Base-by-base conservation (phyloP, 92 coral and sea anemone species). In the Parazoanthus atlanticus region DNA sequence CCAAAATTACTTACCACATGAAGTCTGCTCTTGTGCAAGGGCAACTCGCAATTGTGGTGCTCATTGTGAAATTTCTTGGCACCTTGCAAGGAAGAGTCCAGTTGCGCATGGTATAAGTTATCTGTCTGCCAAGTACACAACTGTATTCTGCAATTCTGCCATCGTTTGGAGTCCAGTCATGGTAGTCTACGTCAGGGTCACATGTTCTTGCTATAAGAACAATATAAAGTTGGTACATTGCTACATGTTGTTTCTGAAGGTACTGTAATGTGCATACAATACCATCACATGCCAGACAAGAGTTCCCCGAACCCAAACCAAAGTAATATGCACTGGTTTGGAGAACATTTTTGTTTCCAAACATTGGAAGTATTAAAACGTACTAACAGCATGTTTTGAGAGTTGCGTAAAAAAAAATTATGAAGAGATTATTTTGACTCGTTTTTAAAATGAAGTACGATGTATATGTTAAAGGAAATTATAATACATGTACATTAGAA, bases 31-130 rank as follows among this genome's bases (percentile, higher is more conserved):
- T 70, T 8, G 66, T 70, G 17, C 87, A 84, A 10, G 87, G 87
- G 30, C 87, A 84, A 15, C 43, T 70, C 3, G 40, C 74, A 26
- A 73, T 31, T 19, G 87, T 40, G 21, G 67, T 84, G 8, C 7
- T 71, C 31, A 17, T 38, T 17, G 78, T 29, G 40, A 84, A 84
- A 17, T 84, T 25, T 26, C 29, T 12, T 29, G 78, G 87, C 25
- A 84, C 78, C 19, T 43, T 46, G 78, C 87, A 84, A 17, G 87
- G 78, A 31, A 43, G 16, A 4, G 87, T 84, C 87, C 87, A 84
- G 87, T 84, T 84, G 13, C 87, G 87, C 58, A 84, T 71, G 15
- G 0, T 32, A 47, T 84, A 84, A 17, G 78, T 71, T 7, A 70
- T 28, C 19, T 84, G 87, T 30, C 79, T 46, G 17, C 87, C 87